These are phyloP conservation scores for Macrosiphum euphorbiae DNA, from an alignment of 2,888 invertebrate genomes.

Conservation along the genomic window DNA sequence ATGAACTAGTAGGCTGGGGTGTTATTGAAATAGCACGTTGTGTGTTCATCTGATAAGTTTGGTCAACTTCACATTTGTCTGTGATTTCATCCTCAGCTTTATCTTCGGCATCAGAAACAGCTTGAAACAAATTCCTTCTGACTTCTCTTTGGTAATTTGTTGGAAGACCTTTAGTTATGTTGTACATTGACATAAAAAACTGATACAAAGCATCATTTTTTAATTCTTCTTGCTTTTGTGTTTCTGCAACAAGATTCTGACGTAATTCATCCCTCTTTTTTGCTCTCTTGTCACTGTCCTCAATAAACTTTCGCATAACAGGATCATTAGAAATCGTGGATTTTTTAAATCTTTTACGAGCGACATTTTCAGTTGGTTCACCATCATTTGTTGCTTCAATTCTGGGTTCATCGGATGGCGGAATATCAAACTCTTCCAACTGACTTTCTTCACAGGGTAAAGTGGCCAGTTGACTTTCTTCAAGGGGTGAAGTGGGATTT, in stretches of 20 bases:
- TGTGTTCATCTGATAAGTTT: conserved; percentile 34
- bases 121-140: conserved; percentile 43
- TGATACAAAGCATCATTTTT: conserved; percentile 46
- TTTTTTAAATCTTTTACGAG: conserved; percentile 47
- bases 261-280: conserved; percentile 46
- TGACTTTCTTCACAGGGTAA: conserved; percentile 43
- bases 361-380: conserved; percentile 35
- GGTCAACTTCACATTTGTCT: conserved; percentile 40
- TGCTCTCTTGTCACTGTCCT: conserved; percentile 34
- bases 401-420: conserved; percentile 28
- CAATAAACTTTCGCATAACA: conserved; percentile 41
- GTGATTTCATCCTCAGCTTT: conserved; percentile 30
- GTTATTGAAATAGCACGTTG: conserved; percentile 40
- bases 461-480: conserved; percentile 51
- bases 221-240: conserved; percentile 31
- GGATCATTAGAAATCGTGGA: conserved; percentile 26
- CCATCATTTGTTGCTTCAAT: conserved; percentile 48
- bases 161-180: conserved; percentile 51
- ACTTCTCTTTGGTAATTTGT: conserved; percentile 47
- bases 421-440: conserved; percentile 45
- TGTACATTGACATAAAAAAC: conserved; percentile 56
- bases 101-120: conserved; percentile 43
- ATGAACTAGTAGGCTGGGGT: conserved; percentile 10
- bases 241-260: conserved; percentile 41
- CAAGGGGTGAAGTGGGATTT: conserved; percentile 50